Conservation (phyloP, 1,140 invertebrate genomes). For the Drosophila subpulchrella region DNA sequence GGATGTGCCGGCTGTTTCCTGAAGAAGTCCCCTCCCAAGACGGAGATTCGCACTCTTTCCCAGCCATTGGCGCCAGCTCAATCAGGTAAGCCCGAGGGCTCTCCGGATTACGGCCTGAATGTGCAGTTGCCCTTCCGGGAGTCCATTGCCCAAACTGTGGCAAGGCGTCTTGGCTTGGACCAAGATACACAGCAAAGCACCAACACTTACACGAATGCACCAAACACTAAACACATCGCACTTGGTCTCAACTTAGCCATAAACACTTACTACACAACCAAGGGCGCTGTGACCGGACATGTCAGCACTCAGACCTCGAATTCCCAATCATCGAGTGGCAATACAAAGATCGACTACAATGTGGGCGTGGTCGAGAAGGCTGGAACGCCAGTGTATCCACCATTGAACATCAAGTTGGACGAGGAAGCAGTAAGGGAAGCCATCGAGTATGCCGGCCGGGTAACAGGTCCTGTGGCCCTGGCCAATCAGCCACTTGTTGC, state of each 20-base stretch:
- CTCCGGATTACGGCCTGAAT: slow-evolving; percentile 39
- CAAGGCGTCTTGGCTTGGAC: slow-evolving; percentile 22
- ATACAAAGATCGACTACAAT: slow-evolving; percentile 32
- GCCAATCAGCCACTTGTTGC: slow-evolving; percentile 13
- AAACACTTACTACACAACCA: slow-evolving; percentile 41
- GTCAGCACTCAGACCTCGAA: slow-evolving; percentile 25
- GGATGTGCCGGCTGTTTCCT: slow-evolving; percentile 77
- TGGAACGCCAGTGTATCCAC: background rate
- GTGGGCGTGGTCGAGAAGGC: slow-evolving; percentile 28
- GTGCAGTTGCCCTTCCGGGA: slow-evolving; percentile 45
- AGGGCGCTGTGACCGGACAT: slow-evolving; percentile 38
- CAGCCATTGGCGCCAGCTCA: slow-evolving; percentile 40
- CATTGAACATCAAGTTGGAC: slow-evolving; percentile 26
- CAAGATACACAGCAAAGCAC: slow-evolving; percentile 29
- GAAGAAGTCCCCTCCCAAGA: slow-evolving; percentile 52
- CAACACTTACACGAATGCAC: slow-evolving; percentile 17
- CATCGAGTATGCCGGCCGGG: background rate
- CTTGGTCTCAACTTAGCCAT: slow-evolving; percentile 35
- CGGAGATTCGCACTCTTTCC: slow-evolving; percentile 70
- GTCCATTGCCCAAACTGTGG: slow-evolving; percentile 47
- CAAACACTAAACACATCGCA: slow-evolving; percentile 23
- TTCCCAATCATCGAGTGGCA: background rate
- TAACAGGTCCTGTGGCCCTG: slow-evolving; percentile 2
- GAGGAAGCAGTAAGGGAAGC: slow-evolving; percentile 15
- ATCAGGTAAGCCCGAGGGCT: slow-evolving; percentile 30